Base-by-base conservation (phyloP, 2,113 vertebrate species). In the Albula glossodonta region DNA sequence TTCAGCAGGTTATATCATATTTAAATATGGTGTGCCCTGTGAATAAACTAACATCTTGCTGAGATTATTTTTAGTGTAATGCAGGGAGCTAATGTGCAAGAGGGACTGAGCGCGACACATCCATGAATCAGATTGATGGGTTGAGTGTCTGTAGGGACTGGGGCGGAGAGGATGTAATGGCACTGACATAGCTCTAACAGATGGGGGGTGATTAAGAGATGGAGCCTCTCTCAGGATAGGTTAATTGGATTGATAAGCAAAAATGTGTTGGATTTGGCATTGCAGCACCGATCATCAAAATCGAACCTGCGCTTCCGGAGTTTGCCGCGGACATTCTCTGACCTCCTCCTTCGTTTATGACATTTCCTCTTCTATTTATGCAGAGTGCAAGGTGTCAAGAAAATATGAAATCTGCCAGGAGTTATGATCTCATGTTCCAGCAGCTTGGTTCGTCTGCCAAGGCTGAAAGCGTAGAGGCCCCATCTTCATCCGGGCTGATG, bases 181-280 rank as follows among this genome's bases (percentile, higher is more conserved):
- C 89, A 88, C 88, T 86, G 90, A 91, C 88, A 88, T 86, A 25
- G 19, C 80, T 80, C 88, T 90, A 92, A 93, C 94, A 94, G 94
- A 95, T 95, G 95, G 94, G 90, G 48, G 91, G 89, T 90, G 93
- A 93, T 95, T 93, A 89, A 89, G 88, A 92, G 90, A 91, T 7
- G 80, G 86, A 87, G 92, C 91, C 92, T 90, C 83, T 48, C 89
- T 89, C 87, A 87, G 90, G 91, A 93, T 93, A 93, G 92, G 91
- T 94, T 94, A 94, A 95, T 96, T 95, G 94, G 93, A 89, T 89
- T 57, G 90, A 93, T 93, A 90, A 93, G 92, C 91, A 91, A 89
- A 94, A 93, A 91, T 88, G 90, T 93, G 94, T 93, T 91, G 53
- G 70, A 87, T 91, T 91, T 92, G 93, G 91, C 90, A 88, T 79